Percentiles rank a stretch among this genome's conserved stretches.
These are phyloP conservation scores for Esperia sulphurella DNA, from an alignment of 2,888 invertebrate species.

Conservation along the genomic window DNA sequence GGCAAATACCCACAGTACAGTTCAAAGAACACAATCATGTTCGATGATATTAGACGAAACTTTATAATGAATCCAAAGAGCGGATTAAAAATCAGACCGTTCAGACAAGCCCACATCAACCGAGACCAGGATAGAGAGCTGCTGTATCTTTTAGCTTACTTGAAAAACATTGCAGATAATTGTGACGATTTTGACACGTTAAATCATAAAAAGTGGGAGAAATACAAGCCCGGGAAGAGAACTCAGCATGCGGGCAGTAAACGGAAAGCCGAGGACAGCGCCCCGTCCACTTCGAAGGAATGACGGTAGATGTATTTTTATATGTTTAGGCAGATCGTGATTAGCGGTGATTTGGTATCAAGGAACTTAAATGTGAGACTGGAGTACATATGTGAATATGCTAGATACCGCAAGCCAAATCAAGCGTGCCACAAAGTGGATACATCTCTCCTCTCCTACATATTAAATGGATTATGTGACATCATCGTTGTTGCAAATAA, in stretches of 20 bases:
- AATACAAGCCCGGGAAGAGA: conserved; percentile 78
- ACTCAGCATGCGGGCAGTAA: conserved; percentile 58
- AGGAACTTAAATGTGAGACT: too few relatives aligned
- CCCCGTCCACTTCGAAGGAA: conserved; percentile 55
- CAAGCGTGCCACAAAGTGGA: too few relatives aligned
- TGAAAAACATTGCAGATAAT: conserved; percentile 88
- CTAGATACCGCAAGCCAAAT: too few relatives aligned
- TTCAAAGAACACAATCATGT: conserved; percentile 97
- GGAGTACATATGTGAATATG: too few relatives aligned
- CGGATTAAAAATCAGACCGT: conserved; percentile 93
- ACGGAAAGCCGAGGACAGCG: conserved; percentile 68
- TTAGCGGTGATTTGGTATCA: too few relatives aligned
- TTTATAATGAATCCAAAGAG: conserved; percentile 98
- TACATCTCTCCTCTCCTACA: too few relatives aligned
- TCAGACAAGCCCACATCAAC: conserved; percentile 93
- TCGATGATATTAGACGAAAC: conserved; percentile 96
- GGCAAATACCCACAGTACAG: conserved; percentile 94
- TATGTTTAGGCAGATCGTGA: too few relatives aligned
- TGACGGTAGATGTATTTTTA: conserved; percentile 41
- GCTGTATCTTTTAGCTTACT: conserved; percentile 87
- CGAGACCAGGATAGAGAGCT: conserved; percentile 91
- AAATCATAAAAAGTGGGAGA: conserved; percentile 96
- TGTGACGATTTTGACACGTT: conserved; percentile 90
- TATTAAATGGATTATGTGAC: too few relatives aligned
- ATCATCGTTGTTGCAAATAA: too few relatives aligned